A percentile compares a stretch with the other conserved stretches of the same genome.
Evolutionary conservation across 2,113 vertebrate species (phyloP).

Genomic region (Acanthochromis polyacanthus): DNA sequence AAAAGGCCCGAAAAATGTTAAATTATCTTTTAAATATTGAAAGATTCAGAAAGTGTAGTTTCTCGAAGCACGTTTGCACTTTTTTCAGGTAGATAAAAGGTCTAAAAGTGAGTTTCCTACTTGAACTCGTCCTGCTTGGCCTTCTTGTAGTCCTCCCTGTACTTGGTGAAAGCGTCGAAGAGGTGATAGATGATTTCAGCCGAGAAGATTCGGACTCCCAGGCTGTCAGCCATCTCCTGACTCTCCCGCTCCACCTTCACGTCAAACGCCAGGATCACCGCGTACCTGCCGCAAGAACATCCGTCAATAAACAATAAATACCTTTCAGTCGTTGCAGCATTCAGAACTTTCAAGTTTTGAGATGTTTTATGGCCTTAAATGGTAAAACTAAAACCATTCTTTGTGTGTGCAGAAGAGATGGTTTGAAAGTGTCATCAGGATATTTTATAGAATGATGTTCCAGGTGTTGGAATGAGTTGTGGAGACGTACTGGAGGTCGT

Average conservation of each 20-base stretch:
- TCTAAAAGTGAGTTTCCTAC: slow-evolving; percentile 79
- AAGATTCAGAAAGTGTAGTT: no score
- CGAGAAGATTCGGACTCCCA: slow-evolving; percentile 96
- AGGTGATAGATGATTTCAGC: slow-evolving; percentile 99
- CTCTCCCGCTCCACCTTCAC: slow-evolving; percentile 97
- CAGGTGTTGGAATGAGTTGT: background rate
- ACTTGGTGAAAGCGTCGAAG: slow-evolving; percentile 98
- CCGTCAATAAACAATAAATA: background rate
- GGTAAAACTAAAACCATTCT: no score
- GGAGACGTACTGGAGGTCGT: slow-evolving; percentile 92
- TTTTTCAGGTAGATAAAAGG: background rate
- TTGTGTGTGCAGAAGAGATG: no score
- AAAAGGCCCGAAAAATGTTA: no score
- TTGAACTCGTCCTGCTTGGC: slow-evolving; percentile 99
- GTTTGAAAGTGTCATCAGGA: background rate
- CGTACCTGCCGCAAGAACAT: slow-evolving; percentile 84
- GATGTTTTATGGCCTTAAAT: no score
- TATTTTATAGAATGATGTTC: background rate
- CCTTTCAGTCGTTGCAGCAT: no score
- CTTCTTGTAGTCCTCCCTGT: slow-evolving; percentile 98
- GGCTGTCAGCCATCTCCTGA: slow-evolving; percentile 97
- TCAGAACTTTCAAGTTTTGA: no score
- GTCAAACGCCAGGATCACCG: slow-evolving; percentile 96
- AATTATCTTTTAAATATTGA: no score
- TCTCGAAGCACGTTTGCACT: no score